Evolutionary conservation across 2,888 invertebrate genomes (phyloP).

Genomic region (Limnephilus auricula): DNA sequence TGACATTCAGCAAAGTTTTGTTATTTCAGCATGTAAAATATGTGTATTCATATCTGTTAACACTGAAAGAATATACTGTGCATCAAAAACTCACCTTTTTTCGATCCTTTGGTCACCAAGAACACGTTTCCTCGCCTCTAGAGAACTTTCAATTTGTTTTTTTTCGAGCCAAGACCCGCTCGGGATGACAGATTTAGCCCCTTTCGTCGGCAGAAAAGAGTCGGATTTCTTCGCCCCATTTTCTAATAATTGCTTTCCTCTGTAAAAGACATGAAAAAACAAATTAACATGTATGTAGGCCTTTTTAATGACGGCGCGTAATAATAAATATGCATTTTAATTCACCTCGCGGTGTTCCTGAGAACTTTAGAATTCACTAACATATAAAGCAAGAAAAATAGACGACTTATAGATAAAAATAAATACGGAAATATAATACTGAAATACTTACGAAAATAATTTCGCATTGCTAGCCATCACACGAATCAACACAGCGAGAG

Average conservation of each 20-base stretch:
- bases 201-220: conserved; percentile 75
- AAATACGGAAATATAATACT: neutral
- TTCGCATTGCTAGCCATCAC: conserved; percentile 49
- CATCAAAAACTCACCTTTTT: conserved; percentile 72
- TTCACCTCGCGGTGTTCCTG: neutral
- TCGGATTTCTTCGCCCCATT: conserved; percentile 74
- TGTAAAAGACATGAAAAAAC: conserved; percentile 66
- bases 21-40: neutral
- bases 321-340: neutral
- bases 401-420: neutral
- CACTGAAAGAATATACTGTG: neutral
- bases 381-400: neutral
- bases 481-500: conserved; percentile 11
- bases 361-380: neutral
- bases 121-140: conserved; percentile 76
- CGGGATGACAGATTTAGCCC: conserved; percentile 77
- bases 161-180: conserved; percentile 79
- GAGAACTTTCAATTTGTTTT: conserved; percentile 78
- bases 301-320: neutral
- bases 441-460: conserved; percentile 53
- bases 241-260: conserved; percentile 72
- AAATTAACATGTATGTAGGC: neutral
- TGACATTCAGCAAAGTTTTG: neutral
- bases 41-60: neutral
- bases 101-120: conserved; percentile 79